Percentiles rank a stretch among this genome's conserved stretches.
Evolutionary conservation across 2,888 invertebrate species (phyloP).

Genomic region (Limnephilus rhombicus): DNA sequence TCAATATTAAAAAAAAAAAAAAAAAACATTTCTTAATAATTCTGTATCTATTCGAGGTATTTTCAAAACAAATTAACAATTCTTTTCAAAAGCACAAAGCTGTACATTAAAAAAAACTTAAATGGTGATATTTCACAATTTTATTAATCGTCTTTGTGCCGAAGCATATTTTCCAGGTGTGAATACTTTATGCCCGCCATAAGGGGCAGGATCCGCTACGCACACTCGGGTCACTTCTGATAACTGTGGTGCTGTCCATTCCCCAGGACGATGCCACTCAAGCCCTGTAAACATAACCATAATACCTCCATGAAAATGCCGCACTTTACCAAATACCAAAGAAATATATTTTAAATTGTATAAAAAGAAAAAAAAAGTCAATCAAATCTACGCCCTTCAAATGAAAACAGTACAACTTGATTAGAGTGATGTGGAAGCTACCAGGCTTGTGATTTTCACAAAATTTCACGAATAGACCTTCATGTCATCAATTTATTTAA

Average conservation of each 20-base stretch:
- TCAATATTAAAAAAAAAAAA: neutral
- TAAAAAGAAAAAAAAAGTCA: neutral
- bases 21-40: neutral
- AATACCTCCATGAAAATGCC: slow-evolving; percentile 35
- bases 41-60: neutral
- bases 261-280: slow-evolving; percentile 45
- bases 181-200: neutral
- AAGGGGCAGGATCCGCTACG: neutral
- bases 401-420: neutral
- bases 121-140: neutral
- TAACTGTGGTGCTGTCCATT: slow-evolving; percentile 44
- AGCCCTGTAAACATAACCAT: slow-evolving; percentile 45
- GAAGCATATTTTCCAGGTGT: neutral
- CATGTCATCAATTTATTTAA: neutral
- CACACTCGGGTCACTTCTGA: slow-evolving; percentile 38
- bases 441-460: neutral
- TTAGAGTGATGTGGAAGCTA: neutral
- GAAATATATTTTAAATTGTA: neutral
- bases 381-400: neutral
- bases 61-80: neutral
- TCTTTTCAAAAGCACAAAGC: neutral
- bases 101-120: neutral
- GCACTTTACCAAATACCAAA: neutral
- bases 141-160: neutral
- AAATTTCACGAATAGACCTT: neutral